Percentiles rank a stretch among this genome's conserved stretches.
Conservation (phyloP, 2,113 vertebrate genomes). For the Oreochromis spilurus region DNA sequence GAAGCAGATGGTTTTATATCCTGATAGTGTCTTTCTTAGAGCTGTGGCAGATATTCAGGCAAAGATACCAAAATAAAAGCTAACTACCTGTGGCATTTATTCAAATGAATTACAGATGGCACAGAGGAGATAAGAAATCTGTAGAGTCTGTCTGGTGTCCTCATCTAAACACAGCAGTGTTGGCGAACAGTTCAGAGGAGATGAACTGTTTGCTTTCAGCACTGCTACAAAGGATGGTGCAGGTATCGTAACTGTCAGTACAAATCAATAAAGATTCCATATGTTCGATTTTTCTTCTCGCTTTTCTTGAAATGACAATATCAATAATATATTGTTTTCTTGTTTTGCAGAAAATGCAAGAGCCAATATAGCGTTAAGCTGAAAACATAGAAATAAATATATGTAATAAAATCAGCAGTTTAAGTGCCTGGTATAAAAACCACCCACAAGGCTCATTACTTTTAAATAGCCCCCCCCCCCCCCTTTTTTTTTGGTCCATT, state of each 20-base stretch:
- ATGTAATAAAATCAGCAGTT: not conserved
- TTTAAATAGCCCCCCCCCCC: not conserved
- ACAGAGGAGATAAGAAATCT: conserved; percentile 9
- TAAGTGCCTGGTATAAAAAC: not conserved
- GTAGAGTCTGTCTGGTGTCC: not conserved
- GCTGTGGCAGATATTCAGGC: conserved; percentile 19
- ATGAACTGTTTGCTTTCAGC: not conserved
- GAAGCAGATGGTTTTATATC: conserved; percentile 46
- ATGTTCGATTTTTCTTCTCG: not conserved
- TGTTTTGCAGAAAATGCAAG: not conserved
- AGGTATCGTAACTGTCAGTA: not conserved
- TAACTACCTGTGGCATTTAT: conserved; percentile 46
- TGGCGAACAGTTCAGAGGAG: not conserved
- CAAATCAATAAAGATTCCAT: not conserved
- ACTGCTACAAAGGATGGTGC: not conserved
- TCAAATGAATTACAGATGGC: conserved; percentile 46
- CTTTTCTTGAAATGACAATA: not conserved
- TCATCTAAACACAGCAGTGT: not conserved
- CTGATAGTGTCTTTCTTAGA: conserved; percentile 10
- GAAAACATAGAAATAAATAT: not conserved
- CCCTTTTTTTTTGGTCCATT: not conserved
- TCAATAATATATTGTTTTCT: not conserved
- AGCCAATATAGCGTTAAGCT: not conserved
- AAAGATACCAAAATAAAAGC: conserved; percentile 14
- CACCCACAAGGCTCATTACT: not conserved